Percentiles rank a stretch among this genome's conserved stretches.
phyloP scores from a whole-genome alignment of 2,888 invertebrate species.

The Cyclophora punctaria region DNA sequence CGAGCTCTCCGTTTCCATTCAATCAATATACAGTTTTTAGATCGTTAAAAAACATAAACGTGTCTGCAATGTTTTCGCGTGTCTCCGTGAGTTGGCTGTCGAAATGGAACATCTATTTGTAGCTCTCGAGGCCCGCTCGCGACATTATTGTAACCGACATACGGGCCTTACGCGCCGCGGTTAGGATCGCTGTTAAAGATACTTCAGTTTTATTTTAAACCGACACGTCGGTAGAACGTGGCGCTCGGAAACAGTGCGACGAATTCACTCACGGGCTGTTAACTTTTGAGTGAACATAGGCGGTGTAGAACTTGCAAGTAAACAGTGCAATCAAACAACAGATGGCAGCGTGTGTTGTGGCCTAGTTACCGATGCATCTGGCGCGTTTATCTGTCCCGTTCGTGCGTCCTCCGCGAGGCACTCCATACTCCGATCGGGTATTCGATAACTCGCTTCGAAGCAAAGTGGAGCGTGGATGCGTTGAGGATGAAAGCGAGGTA shows the following conservation, averaged over 20 bases:
- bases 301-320: conserved; percentile 15
- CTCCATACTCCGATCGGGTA: conserved; percentile 18
- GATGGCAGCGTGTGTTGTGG: conserved; percentile 56
- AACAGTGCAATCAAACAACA: conserved; percentile 45
- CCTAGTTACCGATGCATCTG: conserved; percentile 63
- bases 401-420: conserved; percentile 25
- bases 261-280: neutral
- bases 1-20: conserved; percentile 3
- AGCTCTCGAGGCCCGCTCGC: conserved; percentile 67
- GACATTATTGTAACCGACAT: conserved; percentile 63
- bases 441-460: conserved; percentile 20
- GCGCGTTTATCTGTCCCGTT: conserved; percentile 44
- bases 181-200: conserved; percentile 36
- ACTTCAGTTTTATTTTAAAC: conserved; percentile 28
- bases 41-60: conserved; percentile 49
- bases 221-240: conserved; percentile 13
- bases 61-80: conserved; percentile 63
- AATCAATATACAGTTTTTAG: conserved; percentile 26
- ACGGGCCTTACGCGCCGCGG: conserved; percentile 49
- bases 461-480: conserved; percentile 42
- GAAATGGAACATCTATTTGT: conserved; percentile 72
- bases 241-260: conserved; percentile 6
- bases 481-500: conserved; percentile 56
- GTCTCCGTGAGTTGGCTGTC: conserved; percentile 61
- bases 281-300: conserved; percentile 4